Conservation (phyloP, 2,113 vertebrate species). For the Pelvicachromis taeniatus region DNA sequence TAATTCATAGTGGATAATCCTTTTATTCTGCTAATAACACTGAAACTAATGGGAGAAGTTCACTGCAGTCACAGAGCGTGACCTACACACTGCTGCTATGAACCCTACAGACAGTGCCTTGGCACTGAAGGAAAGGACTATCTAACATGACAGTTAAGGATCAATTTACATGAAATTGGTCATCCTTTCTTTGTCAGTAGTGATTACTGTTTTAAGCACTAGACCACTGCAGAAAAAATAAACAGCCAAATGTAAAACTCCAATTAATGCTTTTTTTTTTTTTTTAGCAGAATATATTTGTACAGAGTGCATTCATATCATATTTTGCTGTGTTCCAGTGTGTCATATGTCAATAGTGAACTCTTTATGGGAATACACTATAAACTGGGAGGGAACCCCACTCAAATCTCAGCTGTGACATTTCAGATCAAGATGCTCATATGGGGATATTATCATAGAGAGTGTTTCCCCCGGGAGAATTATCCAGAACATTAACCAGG, state of each 20-base stretch:
- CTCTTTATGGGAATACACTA: slow-evolving; percentile 26
- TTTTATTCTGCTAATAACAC: slow-evolving; percentile 59
- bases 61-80: slow-evolving; percentile 8
- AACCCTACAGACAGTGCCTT: not conserved
- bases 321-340: slow-evolving; percentile 40
- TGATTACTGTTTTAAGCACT: not conserved
- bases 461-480: slow-evolving; percentile 65
- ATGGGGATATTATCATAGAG: slow-evolving; percentile 71
- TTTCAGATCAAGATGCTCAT: slow-evolving; percentile 62
- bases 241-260: slow-evolving; percentile 29
- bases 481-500: slow-evolving; percentile 78
- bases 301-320: slow-evolving; percentile 28
- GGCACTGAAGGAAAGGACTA: not conserved
- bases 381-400: not conserved
- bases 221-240: not conserved
- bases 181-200: not conserved
- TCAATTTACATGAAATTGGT: slow-evolving; percentile 5
- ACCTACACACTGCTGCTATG: slow-evolving; percentile 6
- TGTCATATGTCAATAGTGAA: slow-evolving; percentile 2
- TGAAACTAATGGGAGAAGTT: slow-evolving; percentile 33
- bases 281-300: not conserved
- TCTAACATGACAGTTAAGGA: not conserved
- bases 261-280: not conserved
- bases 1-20: slow-evolving; percentile 69
- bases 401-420: slow-evolving; percentile 59